These are phyloP conservation scores for Eubucco bourcierii DNA, from an alignment of 2,113 vertebrate genomes.

Conservation along the genomic window DNA sequence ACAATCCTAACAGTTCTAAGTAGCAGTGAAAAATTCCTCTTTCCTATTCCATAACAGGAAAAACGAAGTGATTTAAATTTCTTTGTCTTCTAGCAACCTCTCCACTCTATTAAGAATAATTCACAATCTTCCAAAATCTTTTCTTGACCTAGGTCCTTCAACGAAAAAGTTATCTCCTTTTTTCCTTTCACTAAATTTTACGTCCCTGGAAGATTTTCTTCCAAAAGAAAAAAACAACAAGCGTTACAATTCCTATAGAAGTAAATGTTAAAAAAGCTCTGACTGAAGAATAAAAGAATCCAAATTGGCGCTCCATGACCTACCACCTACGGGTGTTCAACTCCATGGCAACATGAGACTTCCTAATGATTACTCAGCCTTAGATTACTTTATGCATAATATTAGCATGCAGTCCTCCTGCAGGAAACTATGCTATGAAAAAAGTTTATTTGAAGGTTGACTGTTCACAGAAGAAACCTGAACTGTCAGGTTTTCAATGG, in stretches of 20 bases:
- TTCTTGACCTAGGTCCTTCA: background rate
- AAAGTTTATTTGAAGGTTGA: background rate
- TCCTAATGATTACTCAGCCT: constrained; percentile 62
- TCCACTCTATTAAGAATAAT: background rate
- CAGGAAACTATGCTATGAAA: background rate
- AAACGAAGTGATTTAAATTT: background rate
- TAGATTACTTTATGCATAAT: constrained; percentile 40
- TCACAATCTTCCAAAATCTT: background rate
- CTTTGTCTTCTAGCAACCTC: background rate
- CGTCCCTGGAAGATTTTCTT: background rate
- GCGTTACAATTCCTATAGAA: background rate
- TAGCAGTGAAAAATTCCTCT: background rate
- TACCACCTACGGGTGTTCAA: constrained; percentile 41
- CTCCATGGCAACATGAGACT: constrained; percentile 64
- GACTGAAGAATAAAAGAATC: constrained; percentile 29
- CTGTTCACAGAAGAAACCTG: background rate
- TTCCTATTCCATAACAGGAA: background rate
- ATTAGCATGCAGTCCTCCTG: constrained; percentile 18
- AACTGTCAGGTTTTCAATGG: background rate
- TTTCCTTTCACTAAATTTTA: background rate
- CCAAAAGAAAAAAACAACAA: background rate
- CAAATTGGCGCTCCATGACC: constrained; percentile 47
- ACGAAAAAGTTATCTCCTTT: background rate
- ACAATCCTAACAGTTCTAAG: background rate
- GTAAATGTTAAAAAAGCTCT: background rate